Evolutionary conservation across 2,888 invertebrate species (phyloP), one percentile per base, ranked within the genome.

Genomic region (Glyphotaelius pellucidus): DNA sequence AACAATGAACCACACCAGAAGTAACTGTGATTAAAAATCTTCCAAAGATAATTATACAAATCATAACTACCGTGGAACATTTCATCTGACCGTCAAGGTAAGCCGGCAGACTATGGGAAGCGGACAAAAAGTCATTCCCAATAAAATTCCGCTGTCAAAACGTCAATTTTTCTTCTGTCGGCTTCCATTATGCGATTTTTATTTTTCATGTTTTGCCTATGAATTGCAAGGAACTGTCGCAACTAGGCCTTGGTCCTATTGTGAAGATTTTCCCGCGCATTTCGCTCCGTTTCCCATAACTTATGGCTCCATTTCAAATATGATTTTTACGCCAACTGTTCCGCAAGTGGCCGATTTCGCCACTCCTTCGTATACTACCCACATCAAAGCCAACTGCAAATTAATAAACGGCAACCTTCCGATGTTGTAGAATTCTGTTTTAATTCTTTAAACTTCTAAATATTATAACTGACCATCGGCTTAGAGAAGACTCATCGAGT

Each of bases 211-310:
- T 88, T 88, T 88, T 88, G 88, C 88, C 31, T 47, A 89, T 52
- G 89, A 80, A 38, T 80, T 80, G 80, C 80, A 31, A 89, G 89
- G 80, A 80, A 80, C 42, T 35, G 4, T n/a, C n/a, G 80, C 35
- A 38, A 89, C 42, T 35, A 52, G 92, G 93, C 93, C 93, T 93
- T 93, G 92, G 91, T 92, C 92, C 85, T 90, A 93, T 93, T 93
- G 93, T 93, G 89, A 92, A 80, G n/a, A 93, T 91, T 93, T 93
- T 91, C 93, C 93, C 91, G 91, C 91, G 91, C 86, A 67, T 87
- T 84, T 84, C 93, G 93, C 92, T 91, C 93, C 83, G 92, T 89
- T 93, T 93, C 93, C 93, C 93, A 93, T 91, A 92, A 90, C 90
- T 91, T 92, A 92, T 92, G 92, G 92, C 92, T 93, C 91, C 89